These are phyloP conservation scores for Zelleria hepariella DNA, from an alignment of 2,888 invertebrate species.

Conservation along the genomic window DNA sequence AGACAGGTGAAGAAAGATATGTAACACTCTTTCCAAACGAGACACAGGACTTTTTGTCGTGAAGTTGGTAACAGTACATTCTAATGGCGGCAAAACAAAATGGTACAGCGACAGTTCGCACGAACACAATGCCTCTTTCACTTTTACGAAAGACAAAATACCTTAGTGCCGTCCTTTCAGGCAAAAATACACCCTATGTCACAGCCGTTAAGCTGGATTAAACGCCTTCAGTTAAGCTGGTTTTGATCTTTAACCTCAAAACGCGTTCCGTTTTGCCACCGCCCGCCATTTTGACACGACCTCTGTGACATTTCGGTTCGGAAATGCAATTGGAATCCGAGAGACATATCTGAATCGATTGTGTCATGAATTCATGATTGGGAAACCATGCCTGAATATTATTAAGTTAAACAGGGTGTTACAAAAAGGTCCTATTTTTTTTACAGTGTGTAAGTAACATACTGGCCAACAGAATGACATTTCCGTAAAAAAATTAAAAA, in stretches of 20 bases:
- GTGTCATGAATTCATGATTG: background rate
- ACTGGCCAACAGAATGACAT: too few relatives aligned
- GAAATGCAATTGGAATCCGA: background rate
- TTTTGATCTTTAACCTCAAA: slow-evolving; percentile 5
- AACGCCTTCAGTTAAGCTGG: background rate
- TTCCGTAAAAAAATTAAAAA: too few relatives aligned
- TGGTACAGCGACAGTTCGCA: slow-evolving; percentile 1
- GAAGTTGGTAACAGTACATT: background rate
- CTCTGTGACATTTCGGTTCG: background rate
- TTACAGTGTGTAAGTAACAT: too few relatives aligned
- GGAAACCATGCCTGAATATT: background rate
- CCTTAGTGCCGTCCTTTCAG: background rate
- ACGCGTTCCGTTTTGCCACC: background rate
- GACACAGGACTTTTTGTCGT: background rate
- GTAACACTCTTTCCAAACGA: background rate
- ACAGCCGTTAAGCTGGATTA: background rate
- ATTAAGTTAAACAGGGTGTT: background rate
- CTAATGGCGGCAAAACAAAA: background rate
- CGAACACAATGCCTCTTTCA: background rate
- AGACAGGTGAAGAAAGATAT: too few relatives aligned
- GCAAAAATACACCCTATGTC: background rate
- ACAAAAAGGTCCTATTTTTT: background rate
- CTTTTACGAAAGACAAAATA: background rate
- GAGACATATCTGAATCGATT: background rate
- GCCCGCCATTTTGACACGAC: slow-evolving; percentile 1